Evolutionary conservation across 2,113 vertebrate genomes (phyloP), one percentile per base, ranked within the genome.

Genomic region (Macrotus californicus): DNA sequence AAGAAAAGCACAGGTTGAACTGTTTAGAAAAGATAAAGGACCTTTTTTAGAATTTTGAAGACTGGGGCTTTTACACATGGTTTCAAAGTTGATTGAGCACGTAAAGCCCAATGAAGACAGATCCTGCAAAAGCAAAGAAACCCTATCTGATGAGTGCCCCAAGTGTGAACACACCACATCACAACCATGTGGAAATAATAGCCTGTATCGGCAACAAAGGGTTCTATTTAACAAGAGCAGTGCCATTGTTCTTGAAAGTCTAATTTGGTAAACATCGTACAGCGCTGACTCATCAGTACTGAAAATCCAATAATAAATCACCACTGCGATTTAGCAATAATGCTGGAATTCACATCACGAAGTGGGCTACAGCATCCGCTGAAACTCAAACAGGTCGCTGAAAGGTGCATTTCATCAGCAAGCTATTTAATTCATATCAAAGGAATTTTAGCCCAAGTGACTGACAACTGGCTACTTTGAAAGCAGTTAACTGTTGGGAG

Each of bases 131-230:
- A 59, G 82, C 84, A 97, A 97, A 91, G 90, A 96, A 97, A 96
- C 88, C 61, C 85, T 96, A 96, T 96, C 76, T 92, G 76, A 96
- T 36, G 91, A 93, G 84, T 88, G 70, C 29, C 92, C 97, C 54
- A 0, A 95, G 98, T 96, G 97, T 97, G 97, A 96, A 97, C 73
- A 97, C 96, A 92, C 82, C 96, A 70, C 92, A 84, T 95, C 94
- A 86, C 90, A 80, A 43, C 89, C 96, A 97, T 96, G 96, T 98
- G 97, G 97, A 98, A 97, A 97, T 95, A 97, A 96, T 96, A 97
- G 95, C 46, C 70, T 39, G 46, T 36, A 67, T 89, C 77, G 95
- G 93, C 95, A 97, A 69, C 89, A 56, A 94, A 98, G 89, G 64
- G 77, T 41, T 88, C 95, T 96, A 88, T 93, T 96, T 96, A 97